Evolutionary conservation across 2,797 vertebrate species (phyloP).

Genomic region (Tympanoctomys barrerae): DNA sequence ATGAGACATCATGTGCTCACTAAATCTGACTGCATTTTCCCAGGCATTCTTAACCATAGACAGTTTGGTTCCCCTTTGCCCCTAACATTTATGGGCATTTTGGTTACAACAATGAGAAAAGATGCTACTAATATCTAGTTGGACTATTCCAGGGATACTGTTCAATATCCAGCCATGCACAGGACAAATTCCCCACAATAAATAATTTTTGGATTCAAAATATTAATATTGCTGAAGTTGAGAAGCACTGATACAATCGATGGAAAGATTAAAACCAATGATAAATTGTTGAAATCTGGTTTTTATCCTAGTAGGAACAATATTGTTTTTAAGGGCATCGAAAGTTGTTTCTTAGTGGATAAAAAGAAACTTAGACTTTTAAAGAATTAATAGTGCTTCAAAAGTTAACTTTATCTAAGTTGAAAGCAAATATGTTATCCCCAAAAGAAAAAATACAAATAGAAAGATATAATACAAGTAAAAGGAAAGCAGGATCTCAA

Average conservation of each 20-base stretch:
- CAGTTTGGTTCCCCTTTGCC: rapidly evolving
- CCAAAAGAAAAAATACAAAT: no score
- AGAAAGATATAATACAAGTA: no score
- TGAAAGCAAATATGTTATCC: not conserved
- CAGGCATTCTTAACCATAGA: not conserved
- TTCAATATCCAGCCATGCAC: rapidly evolving
- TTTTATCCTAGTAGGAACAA: not conserved
- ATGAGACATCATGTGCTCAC: no score
- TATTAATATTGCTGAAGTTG: not conserved
- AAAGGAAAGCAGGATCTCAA: no score
- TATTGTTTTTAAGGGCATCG: not conserved
- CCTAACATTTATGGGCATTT: not conserved
- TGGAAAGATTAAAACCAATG: not conserved
- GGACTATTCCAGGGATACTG: not conserved
- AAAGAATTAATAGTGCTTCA: not conserved
- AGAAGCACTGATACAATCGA: not conserved
- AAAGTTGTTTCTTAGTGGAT: not conserved
- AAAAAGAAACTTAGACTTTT: not conserved
- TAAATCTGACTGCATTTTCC: not conserved
- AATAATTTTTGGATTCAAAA: not conserved
- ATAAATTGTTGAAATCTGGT: not conserved
- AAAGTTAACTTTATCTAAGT: not conserved
- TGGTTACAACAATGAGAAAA: not conserved
- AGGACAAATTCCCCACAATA: not conserved
- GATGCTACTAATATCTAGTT: not conserved